Base-by-base conservation (phyloP, 2,113 vertebrate genomes). In the Chelonoidis abingdonii region DNA sequence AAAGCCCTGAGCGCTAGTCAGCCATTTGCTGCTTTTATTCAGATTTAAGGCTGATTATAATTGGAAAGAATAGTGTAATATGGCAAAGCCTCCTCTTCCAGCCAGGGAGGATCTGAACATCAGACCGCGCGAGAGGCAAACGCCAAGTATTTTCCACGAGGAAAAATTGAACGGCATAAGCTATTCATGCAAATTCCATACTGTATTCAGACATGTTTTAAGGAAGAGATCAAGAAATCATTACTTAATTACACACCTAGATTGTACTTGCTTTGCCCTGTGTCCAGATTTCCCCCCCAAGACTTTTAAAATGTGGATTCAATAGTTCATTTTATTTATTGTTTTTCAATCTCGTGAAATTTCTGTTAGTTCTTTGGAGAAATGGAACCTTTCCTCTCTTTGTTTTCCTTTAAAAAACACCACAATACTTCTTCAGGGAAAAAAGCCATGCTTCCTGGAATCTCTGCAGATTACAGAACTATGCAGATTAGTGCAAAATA, bases 241-340 rank as follows among this genome's bases (percentile, higher is more conserved):
- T 97, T 98, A 98, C 97, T 98, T 98, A 98, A 98, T 98, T 98
- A 98, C 97, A 97, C 97, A 96, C 94, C 96, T 97, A 94, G 75
- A 92, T 97, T 89, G 95, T 88, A 87, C 95, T 94, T 92, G 88
- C 94, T 97, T 94, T 86, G 87, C 96, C 94, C 96, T 92, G 92
- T 92, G 94, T 96, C 93, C n/a, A 13, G 24, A 84, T 83, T 96
- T 91, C 83, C 14, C 80, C 85, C 85, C 56, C 10, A 6, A 52
- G 88, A 89, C 80, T 93, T 80, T 21, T 91, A 94, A 79, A 91
- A 83, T 83, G 93, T 31, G 83, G 91, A 84, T 50, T 29, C 89
- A 95, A 53, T 84, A 29, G 5, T 62, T 87, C 3, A 0, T 80
- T 94, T 83, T 90, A 3, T 0, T 92, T 89, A 92, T 94, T 94